Base-by-base conservation (phyloP, 1,140 invertebrate species). In the Pogonomyrmex californicus region DNA sequence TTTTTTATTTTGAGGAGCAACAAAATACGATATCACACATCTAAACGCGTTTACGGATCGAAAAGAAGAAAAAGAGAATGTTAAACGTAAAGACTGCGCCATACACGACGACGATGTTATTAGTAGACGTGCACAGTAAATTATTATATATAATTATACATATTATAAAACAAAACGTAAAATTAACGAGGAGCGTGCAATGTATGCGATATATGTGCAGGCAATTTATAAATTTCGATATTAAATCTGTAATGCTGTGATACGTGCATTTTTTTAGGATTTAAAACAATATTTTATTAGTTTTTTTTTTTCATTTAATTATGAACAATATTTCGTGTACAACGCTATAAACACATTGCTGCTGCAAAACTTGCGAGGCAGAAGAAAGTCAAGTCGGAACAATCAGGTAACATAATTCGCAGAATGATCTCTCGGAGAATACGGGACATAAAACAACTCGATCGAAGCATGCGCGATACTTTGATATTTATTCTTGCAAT, bases 261-360 rank as follows among this genome's bases (percentile, higher is more conserved):
- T 49, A 85, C 63, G n/a, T 71, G 17, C 6, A 14, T 33, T 66
- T 68, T 12, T 54, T 58, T 70, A 73, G 49, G 65, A 87, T 86
- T 85, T 56, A 71, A 76, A 87, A 91, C 88, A 91, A 88, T 87
- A 75, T 65, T 90, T 87, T 89, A 58, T 75, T 87, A 88, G 82
- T 77, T 86, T 91, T 91, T 86, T 23, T 83, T 90, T 89, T 86
- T 77, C 75, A 73, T 82, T 87, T 85, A 90, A 63, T 91, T 91
- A 90, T 90, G 91, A 91, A 91, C 91, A 91, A 86, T 89, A 89
- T 88, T 49, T 91, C 83, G 79, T 90, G 90, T 91, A 91, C 86
- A 89, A 73, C 88, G 86, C 88, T 90, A 89, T 91, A 90, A 91
- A 91, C 86, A 90, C 82, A 90, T 91, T 91, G 58, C 77, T 90